Conservation (phyloP, 2,113 vertebrate genomes). For the Smithornis capensis region DNA sequence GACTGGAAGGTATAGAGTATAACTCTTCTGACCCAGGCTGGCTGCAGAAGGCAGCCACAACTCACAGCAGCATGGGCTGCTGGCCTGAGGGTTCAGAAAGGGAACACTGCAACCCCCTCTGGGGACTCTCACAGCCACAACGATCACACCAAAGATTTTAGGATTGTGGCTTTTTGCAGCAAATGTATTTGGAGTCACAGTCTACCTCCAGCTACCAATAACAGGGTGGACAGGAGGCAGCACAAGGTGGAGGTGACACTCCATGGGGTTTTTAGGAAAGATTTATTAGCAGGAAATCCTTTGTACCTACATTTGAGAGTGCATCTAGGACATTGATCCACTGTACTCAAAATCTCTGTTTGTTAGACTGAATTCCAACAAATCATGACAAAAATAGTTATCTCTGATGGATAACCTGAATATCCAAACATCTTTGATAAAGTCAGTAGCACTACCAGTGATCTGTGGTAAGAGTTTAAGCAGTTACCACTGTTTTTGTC, state of each 20-base stretch:
- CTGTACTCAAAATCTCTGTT: neutral
- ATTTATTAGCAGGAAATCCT: neutral
- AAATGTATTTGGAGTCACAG: neutral
- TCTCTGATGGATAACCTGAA: neutral
- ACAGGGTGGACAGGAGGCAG: neutral
- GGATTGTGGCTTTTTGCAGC: neutral
- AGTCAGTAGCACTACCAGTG: neutral
- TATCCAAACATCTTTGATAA: neutral
- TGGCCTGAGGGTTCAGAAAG: too few species aligned
- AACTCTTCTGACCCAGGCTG: neutral
- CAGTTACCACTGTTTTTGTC: neutral
- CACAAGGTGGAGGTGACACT: neutral
- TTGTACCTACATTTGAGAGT: rapidly evolving
- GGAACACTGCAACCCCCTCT: too few species aligned
- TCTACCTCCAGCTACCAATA: neutral
- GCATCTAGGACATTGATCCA: too few species aligned
- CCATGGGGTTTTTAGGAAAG: rapidly evolving
- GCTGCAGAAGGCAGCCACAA: neutral
- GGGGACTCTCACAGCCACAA: too few species aligned
- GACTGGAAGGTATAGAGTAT: neutral
- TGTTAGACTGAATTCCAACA: neutral
- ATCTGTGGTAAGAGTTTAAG: neutral
- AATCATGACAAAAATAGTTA: neutral
- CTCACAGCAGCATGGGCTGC: rapidly evolving
- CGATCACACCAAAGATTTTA: neutral